phyloP scores from a whole-genome alignment of 2,113 vertebrate genomes.

The Erpornis zantholeuca region DNA sequence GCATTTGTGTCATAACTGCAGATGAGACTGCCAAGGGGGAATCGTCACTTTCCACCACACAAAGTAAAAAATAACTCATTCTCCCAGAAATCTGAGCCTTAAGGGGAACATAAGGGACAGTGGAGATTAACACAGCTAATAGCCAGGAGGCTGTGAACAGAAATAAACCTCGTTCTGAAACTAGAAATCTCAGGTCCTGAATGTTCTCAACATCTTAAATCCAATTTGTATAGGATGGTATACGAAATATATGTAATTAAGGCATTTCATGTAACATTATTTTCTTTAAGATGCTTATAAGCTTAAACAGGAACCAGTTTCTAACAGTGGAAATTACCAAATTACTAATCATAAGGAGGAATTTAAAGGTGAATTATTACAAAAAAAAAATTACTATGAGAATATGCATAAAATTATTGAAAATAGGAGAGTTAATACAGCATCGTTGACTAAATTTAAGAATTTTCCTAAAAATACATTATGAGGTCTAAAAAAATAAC shows the following conservation, averaged over 20 bases:
- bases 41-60: neutral
- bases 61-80: neutral
- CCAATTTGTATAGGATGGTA: fast-evolving
- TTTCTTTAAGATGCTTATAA: neutral
- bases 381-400: neutral
- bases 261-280: neutral
- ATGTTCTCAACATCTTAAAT: neutral
- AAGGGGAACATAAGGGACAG: neutral
- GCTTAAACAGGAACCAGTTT: neutral
- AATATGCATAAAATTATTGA: neutral
- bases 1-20: neutral
- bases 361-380: neutral
- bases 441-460: neutral
- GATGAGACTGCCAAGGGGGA: neutral
- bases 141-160: neutral
- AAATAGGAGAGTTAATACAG: neutral
- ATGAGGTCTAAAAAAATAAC: too few species aligned
- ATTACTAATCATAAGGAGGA: neutral
- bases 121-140: neutral
- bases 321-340: neutral
- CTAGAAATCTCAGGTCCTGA: neutral
- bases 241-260: neutral
- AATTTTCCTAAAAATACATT: neutral
- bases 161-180: neutral
- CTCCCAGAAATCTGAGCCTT: neutral